Percentiles rank a stretch among this genome's conserved stretches.
Conservation (phyloP, 1,140 invertebrate genomes). For the Drosophila varians region DNA sequence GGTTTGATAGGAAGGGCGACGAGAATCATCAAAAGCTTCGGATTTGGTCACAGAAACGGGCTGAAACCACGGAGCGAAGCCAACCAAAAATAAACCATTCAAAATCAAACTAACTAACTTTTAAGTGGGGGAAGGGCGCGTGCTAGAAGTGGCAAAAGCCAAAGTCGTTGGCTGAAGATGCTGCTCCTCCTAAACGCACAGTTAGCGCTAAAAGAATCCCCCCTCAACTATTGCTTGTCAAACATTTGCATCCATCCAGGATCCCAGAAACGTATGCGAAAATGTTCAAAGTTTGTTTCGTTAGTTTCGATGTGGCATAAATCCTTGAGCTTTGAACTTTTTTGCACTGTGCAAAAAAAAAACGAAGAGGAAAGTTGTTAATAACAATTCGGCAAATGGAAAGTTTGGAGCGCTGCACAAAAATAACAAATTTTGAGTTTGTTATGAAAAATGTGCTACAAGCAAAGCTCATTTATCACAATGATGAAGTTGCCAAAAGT, state of each 20-base stretch:
- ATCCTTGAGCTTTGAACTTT: slow-evolving; percentile 72
- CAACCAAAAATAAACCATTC: slow-evolving; percentile 71
- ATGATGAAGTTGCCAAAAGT: slow-evolving; percentile 65
- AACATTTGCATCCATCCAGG: slow-evolving; percentile 53
- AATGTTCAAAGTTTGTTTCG: slow-evolving; percentile 66
- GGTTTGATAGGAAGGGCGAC: slow-evolving; percentile 65
- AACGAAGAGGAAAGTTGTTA: slow-evolving; percentile 53
- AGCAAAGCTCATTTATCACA: slow-evolving; percentile 69
- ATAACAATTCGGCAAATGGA: slow-evolving; percentile 62
- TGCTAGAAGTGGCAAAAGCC: slow-evolving; percentile 66
- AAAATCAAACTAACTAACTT: slow-evolving; percentile 71
- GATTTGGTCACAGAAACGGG: background rate
- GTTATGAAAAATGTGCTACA: slow-evolving; percentile 53
- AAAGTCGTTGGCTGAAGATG: slow-evolving; percentile 64
- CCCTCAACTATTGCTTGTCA: slow-evolving; percentile 38
- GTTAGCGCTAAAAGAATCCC: slow-evolving; percentile 47
- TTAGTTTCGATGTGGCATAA: slow-evolving; percentile 65
- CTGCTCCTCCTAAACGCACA: slow-evolving; percentile 20
- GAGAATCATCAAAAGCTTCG: slow-evolving; percentile 13
- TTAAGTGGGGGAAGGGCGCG: slow-evolving; percentile 53
- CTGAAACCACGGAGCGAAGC: slow-evolving; percentile 33
- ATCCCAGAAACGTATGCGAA: slow-evolving; percentile 57
- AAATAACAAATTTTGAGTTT: slow-evolving; percentile 40
- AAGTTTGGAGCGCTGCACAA: slow-evolving; percentile 25
- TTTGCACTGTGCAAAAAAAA: slow-evolving; percentile 10